Percentiles rank a stretch among this genome's conserved stretches.
phyloP scores from a whole-genome alignment of 2,113 vertebrate genomes.

The Alexandromys fortis region DNA sequence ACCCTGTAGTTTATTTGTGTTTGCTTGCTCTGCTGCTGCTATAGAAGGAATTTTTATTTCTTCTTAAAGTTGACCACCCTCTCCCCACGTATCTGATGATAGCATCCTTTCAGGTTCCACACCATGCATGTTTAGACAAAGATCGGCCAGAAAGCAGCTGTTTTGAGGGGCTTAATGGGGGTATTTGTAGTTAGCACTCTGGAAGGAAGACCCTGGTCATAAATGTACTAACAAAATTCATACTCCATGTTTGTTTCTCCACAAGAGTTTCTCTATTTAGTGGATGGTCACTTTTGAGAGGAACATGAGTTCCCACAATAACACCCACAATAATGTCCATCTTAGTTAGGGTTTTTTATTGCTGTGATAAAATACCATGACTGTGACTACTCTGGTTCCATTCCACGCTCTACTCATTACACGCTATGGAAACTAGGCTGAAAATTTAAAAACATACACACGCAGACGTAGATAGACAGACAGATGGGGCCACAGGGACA shows the following conservation, averaged over 20 bases:
- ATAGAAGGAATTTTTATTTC: neutral
- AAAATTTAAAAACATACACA: no score
- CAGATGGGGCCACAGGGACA: no score
- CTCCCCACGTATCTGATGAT: neutral
- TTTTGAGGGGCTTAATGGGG: conserved; percentile 36
- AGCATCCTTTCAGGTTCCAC: conserved; percentile 47
- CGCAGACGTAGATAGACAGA: no score
- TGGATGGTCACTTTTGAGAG: conserved; percentile 20
- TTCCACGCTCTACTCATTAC: accelerated
- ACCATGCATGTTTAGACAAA: conserved; percentile 49
- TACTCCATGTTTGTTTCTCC: conserved; percentile 33
- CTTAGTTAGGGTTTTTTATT: neutral
- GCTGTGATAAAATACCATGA: neutral
- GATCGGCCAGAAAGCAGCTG: conserved; percentile 9
- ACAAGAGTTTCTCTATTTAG: conserved; percentile 18
- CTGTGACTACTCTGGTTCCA: no score
- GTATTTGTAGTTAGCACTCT: conserved; percentile 15
- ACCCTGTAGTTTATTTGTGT: conserved; percentile 1
- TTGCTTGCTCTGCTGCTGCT: neutral
- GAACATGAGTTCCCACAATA: neutral
- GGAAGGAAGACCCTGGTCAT: conserved; percentile 32
- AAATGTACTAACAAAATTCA: conserved; percentile 48
- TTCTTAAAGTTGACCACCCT: neutral
- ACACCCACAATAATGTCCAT: neutral
- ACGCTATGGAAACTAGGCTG: no score